These are phyloP conservation scores for Eristalis tenax DNA, from an alignment of 2,888 invertebrate genomes.

Conservation along the genomic window DNA sequence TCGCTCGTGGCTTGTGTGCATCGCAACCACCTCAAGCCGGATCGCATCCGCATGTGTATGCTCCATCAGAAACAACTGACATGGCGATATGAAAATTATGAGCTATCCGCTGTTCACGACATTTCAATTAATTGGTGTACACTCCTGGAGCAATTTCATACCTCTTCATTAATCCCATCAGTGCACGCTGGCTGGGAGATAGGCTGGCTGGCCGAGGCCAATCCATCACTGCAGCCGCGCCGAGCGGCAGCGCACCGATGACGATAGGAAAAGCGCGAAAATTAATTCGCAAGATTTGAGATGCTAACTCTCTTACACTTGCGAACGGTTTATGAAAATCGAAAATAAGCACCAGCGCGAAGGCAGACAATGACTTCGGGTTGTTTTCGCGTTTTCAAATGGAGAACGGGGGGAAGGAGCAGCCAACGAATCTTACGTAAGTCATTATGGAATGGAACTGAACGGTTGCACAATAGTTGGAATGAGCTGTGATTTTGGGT, in stretches of 20 bases:
- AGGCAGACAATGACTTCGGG: slow-evolving; percentile 54
- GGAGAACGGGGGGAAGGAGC: neutral
- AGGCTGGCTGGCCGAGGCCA: slow-evolving; percentile 1
- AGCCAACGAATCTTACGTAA: slow-evolving; percentile 43
- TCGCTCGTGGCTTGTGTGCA: neutral
- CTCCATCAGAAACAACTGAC: neutral
- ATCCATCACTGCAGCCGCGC: slow-evolving; percentile 39
- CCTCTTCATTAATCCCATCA: slow-evolving; percentile 69
- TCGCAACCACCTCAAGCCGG: slow-evolving; percentile 16
- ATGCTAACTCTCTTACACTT: slow-evolving; percentile 53
- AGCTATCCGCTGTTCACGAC: slow-evolving; percentile 61
- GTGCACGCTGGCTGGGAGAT: neutral
- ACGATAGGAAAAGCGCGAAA: slow-evolving; percentile 70
- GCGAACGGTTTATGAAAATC: slow-evolving; percentile 10
- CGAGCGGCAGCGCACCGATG: slow-evolving; percentile 13
- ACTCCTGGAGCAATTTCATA: slow-evolving; percentile 62
- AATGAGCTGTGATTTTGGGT: slow-evolving; percentile 27
- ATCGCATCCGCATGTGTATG: neutral
- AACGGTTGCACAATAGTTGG: slow-evolving; percentile 50
- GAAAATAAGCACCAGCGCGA: slow-evolving; percentile 18
- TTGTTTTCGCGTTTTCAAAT: slow-evolving; percentile 51
- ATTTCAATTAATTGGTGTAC: slow-evolving; percentile 68
- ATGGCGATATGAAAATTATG: slow-evolving; percentile 28
- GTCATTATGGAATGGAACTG: slow-evolving; percentile 64
- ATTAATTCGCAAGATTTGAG: slow-evolving; percentile 61